Percentiles rank a stretch among this genome's conserved stretches.
Evolutionary conservation across 2,797 vertebrate species (phyloP).

Genomic region (Champsocephalus esox): DNA sequence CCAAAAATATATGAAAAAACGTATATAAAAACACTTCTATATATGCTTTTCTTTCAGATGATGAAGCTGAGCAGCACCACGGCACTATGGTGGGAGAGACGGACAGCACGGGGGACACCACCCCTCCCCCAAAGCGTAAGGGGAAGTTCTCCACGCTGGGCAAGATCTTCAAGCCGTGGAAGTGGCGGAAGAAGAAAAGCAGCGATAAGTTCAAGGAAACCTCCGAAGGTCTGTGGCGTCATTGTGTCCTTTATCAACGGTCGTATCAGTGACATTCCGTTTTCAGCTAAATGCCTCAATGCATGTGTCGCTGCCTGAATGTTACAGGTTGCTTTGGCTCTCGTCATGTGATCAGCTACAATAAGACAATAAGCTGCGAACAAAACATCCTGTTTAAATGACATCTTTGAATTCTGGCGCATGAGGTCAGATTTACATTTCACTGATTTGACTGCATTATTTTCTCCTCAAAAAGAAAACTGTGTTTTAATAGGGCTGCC

Average conservation of each 20-base stretch:
- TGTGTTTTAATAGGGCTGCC: background rate
- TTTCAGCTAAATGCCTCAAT: constrained; percentile 47
- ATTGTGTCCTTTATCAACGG: background rate
- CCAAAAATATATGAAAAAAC: background rate
- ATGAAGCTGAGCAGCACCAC: constrained; percentile 84
- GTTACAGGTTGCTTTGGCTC: constrained; percentile 2
- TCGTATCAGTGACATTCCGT: constrained; percentile 39
- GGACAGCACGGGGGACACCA: constrained; percentile 87
- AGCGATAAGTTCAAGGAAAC: constrained; percentile 97
- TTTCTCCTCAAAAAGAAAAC: background rate
- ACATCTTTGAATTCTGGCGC: constrained; percentile 21
- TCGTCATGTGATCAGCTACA: constrained; percentile 17
- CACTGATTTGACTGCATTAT: background rate
- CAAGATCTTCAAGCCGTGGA: constrained; percentile 99
- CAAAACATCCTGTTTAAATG: constrained; percentile 39
- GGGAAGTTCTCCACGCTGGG: constrained; percentile 97
- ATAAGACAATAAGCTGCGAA: constrained; percentile 24
- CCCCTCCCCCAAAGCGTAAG: constrained; percentile 93
- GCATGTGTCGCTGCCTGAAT: constrained; percentile 28
- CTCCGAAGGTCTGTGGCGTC: constrained; percentile 91
- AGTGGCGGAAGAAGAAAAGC: constrained; percentile 99
- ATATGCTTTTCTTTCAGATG: constrained; percentile 74
- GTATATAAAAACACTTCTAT: too few relatives aligned
- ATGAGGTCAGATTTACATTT: constrained; percentile 8
- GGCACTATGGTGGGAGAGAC: constrained; percentile 87